Evolutionary conservation across 1,140 invertebrate species (phyloP).

Genomic region (Solen grandis): DNA sequence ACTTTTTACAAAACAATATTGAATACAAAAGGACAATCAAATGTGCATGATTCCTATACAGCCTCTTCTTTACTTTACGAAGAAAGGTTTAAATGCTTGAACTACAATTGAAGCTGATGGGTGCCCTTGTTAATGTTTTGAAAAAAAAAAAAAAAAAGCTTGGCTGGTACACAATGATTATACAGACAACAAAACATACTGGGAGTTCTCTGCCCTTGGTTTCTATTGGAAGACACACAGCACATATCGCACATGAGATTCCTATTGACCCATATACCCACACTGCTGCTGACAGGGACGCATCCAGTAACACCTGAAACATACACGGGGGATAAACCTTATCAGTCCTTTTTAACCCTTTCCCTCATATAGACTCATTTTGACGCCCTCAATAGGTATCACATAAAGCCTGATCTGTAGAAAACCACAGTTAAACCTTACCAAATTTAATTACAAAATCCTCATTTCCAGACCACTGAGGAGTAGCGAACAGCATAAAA

Average conservation of each 20-base stretch:
- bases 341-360: background rate
- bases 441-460: background rate
- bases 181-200: slow-evolving; percentile 24
- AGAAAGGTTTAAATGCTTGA: no score
- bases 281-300: slow-evolving; percentile 43
- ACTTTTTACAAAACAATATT: no score
- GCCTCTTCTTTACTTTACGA: no score
- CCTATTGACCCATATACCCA: slow-evolving; percentile 54
- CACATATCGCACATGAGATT: slow-evolving; percentile 42
- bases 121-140: no score
- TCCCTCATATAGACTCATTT: background rate
- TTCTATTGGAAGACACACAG: slow-evolving; percentile 50
- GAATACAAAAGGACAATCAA: no score
- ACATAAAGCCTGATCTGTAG: no score
- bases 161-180: no score
- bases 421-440: background rate
- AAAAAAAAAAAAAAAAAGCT: no score
- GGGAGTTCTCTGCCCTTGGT: slow-evolving; percentile 54
- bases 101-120: no score
- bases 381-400: background rate
- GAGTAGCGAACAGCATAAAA: no score
- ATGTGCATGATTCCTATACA: no score
- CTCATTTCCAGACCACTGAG: no score
- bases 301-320: slow-evolving; percentile 38
- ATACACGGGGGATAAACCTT: background rate